Evolutionary conservation across 2,888 invertebrate genomes (phyloP), one percentile per base, ranked within the genome.

Genomic region (Macroteleia sp.): DNA sequence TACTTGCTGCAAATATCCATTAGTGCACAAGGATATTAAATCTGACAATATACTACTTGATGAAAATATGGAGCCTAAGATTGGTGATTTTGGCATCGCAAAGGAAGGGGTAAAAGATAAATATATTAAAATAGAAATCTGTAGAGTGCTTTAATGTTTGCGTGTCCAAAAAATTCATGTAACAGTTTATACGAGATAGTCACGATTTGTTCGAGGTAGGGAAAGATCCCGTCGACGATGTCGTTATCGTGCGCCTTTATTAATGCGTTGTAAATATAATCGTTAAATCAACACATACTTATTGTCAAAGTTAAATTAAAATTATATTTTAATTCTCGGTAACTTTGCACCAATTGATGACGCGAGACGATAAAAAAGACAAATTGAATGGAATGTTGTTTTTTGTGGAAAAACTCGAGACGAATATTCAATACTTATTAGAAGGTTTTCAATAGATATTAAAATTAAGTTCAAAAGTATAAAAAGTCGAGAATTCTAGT

Each of bases 21-120:
- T 98, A 0, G 96, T 98, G 52, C 98, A 98, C 87, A 97, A 98
- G 0, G 98, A 98, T 85, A 97, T 98, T 36, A 98, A 98, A 91
- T 96, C 96, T 20, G 97, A 97, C 0, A 98, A 98, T 89, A 97
- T 98, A 64, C 92, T 98, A 0, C 92, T 98, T 28, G 98, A 98
- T 89, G 93, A 94, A 56, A 95, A 96, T 85, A 94, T 95, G 74
- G 95, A 95, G 86, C 96, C 98, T 0, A 96, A 96, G 92, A 96
- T 98, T 34, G 17, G 32, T 3, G 46, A 46, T 16, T 46, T 46
- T 28, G 46, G 28, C 9, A 2, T 3, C 5, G 17, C 41, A 1
- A 41, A 10, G 2, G 41, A 41, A 19, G 41, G 41, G n/a, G n/a
- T n/a, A n/a, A n/a, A n/a, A n/a, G n/a, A n/a, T n/a, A n/a, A 56